Evolutionary conservation across 2,113 vertebrate species (phyloP).

Genomic region (Charina bottae): DNA sequence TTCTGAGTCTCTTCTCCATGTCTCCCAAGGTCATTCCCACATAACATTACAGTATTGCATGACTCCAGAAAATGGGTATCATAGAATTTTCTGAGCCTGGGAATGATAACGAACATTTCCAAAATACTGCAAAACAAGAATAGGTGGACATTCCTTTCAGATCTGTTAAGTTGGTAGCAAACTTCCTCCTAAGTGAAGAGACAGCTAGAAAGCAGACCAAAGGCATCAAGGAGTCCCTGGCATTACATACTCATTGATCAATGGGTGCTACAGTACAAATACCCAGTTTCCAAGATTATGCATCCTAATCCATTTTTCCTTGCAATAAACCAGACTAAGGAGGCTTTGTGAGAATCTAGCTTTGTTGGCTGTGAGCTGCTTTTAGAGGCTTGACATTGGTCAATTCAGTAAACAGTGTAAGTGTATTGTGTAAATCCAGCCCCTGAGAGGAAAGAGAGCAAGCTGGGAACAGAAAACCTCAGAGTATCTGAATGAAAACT

Average conservation of each 20-base stretch:
- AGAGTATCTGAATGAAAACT: not conserved
- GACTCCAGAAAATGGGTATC: not conserved
- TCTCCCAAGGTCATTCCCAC: not conserved
- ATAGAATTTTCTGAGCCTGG: too few relatives aligned
- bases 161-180: not conserved
- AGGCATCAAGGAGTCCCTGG: too few relatives aligned
- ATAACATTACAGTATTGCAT: not conserved
- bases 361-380: not conserved
- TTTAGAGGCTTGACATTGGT: not conserved
- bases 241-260: too few relatives aligned
- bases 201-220: too few relatives aligned
- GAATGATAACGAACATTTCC: not conserved
- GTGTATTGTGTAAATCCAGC: not conserved
- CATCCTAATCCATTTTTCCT: not conserved
- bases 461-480: not conserved
- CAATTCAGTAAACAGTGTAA: not conserved
- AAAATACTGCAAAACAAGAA: not conserved
- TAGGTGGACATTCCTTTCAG: not conserved
- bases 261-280: too few relatives aligned
- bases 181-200: not conserved
- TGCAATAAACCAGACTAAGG: not conserved
- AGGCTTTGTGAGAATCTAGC: not conserved
- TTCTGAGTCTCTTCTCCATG: not conserved
- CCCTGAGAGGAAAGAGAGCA: not conserved
- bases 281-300: not conserved